Conservation (phyloP, 2,888 invertebrate species). For the Scaptomyza reducta region DNA sequence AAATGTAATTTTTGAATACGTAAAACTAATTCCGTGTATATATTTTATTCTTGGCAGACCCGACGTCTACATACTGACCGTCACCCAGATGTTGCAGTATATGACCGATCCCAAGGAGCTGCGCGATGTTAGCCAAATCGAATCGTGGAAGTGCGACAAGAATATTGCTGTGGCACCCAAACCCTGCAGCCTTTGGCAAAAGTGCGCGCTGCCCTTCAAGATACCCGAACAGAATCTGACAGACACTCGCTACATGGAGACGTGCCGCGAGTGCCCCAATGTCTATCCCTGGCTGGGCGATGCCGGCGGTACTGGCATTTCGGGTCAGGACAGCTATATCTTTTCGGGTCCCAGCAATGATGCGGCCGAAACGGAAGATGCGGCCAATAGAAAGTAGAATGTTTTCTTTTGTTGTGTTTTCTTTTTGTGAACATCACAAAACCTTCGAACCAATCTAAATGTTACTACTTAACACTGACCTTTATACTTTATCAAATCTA, state of each 20-base stretch:
- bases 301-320: conserved; percentile 92
- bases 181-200: conserved; percentile 92
- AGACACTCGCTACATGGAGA: conserved; percentile 93
- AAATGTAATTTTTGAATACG: too few species aligned
- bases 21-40: neutral
- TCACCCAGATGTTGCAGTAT: conserved; percentile 95
- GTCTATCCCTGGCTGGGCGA: conserved; percentile 95
- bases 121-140: conserved; percentile 89
- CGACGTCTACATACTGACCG: conserved; percentile 94
- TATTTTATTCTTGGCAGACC: conserved; percentile 86
- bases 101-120: conserved; percentile 93
- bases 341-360: conserved; percentile 62
- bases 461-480: neutral
- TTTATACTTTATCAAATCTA: neutral
- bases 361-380: conserved; percentile 19
- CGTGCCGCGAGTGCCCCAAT: conserved; percentile 93
- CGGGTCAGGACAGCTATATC: conserved; percentile 90
- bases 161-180: conserved; percentile 89
- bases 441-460: neutral
- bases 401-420: neutral
- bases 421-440: neutral
- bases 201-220: conserved; percentile 93
- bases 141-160: conserved; percentile 92
- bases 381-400: conserved; percentile 32
- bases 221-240: conserved; percentile 90